A percentile compares a stretch with the other conserved stretches of the same genome.
Evolutionary conservation across 2,797 vertebrate species (phyloP).

Genomic region (Acanthurus lineatus): DNA sequence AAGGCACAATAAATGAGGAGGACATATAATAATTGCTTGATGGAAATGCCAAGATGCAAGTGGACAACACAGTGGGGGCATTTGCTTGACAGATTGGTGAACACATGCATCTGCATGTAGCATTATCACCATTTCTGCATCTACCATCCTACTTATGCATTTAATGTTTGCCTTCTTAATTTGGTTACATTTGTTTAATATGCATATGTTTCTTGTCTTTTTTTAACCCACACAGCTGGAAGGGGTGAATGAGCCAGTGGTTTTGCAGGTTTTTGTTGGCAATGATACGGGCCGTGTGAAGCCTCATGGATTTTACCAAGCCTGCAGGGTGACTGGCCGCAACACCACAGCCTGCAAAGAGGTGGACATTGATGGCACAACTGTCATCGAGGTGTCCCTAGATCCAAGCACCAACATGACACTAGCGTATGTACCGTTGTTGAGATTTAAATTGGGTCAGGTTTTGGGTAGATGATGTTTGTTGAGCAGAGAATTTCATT

Average conservation of each 20-base stretch:
- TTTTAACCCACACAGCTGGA: constrained; percentile 87
- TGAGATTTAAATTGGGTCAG: not conserved
- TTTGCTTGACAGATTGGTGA: constrained; percentile 12
- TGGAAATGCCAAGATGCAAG: not conserved
- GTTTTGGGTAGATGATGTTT: not conserved
- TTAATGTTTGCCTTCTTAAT: not conserved
- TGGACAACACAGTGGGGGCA: not conserved
- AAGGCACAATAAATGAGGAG: not conserved
- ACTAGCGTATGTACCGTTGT: constrained; percentile 90
- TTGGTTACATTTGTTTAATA: not conserved
- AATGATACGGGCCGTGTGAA: constrained; percentile 96
- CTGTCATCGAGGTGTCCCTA: constrained; percentile 96
- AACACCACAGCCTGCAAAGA: constrained; percentile 99
- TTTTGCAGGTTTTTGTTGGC: constrained; percentile 97
- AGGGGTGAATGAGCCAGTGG: constrained; percentile 94
- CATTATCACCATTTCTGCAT: not conserved
- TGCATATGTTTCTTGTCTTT: not conserved
- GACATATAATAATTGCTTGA: not conserved
- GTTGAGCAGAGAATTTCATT: not conserved
- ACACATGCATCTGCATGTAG: not conserved
- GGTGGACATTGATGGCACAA: constrained; percentile 96
- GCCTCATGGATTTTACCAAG: constrained; percentile 99
- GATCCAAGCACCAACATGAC: constrained; percentile 97
- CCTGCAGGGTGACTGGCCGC: constrained; percentile 95
- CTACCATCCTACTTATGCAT: not conserved